Percentiles rank a stretch among this genome's conserved stretches.
These are phyloP conservation scores for Masnerella sp. DNA, from an alignment of 2,888 invertebrate species.

Conservation along the genomic window DNA sequence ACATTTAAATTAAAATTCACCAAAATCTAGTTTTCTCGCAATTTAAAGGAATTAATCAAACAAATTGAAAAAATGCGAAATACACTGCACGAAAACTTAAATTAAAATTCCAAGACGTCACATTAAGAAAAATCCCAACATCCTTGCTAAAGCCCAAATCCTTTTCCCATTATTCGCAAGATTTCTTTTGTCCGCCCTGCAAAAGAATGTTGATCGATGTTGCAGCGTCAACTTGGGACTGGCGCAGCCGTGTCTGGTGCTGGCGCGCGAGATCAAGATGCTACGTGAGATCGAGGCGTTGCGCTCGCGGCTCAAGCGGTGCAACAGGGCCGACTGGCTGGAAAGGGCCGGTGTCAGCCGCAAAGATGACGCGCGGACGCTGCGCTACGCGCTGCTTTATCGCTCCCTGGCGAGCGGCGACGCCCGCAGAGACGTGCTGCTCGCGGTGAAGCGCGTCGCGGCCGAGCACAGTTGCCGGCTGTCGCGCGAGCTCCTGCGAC, in stretches of 20 bases:
- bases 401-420: conserved; percentile 40
- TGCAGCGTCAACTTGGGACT: conserved; percentile 75
- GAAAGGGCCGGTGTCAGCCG: conserved; percentile 30
- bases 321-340: conserved; percentile 78
- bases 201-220: conserved; percentile 11
- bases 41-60: no score
- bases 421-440: conserved; percentile 43
- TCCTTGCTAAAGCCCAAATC: not conserved
- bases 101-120: no score
- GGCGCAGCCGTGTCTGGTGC: conserved; percentile 82
- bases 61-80: no score
- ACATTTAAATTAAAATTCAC: no score
- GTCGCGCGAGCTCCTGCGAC: conserved; percentile 81
- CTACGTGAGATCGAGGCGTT: conserved; percentile 85
- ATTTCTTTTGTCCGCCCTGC: no score
- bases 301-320: conserved; percentile 81
- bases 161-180: not conserved
- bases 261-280: conserved; percentile 86
- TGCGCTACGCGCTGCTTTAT: conserved; percentile 47
- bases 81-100: no score
- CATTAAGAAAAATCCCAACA: no score
- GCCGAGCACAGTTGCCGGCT: conserved; percentile 80
- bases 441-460: conserved; percentile 83
- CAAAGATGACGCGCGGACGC: conserved; percentile 38
- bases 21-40: no score